phyloP scores from a whole-genome alignment of 2,113 vertebrate genomes.

The Lampris megalopsis region DNA sequence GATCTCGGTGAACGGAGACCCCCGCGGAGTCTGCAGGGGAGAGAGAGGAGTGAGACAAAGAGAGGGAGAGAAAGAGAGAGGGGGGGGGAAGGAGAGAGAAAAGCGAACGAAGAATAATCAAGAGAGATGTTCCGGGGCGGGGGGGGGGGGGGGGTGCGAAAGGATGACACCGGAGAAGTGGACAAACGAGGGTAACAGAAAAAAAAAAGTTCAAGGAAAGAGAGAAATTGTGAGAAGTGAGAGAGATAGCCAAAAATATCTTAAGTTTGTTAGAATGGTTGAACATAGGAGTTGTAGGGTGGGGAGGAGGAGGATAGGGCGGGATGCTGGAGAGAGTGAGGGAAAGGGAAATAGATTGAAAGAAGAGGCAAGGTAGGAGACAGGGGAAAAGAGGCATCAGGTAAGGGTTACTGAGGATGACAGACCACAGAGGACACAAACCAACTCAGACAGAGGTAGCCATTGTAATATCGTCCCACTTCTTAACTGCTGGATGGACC shows the following conservation, averaged over 20 bases:
- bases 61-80: constrained; percentile 29
- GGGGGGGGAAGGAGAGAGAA: constrained; percentile 36
- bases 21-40: constrained; percentile 81
- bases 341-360: constrained; percentile 58
- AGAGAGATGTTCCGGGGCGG: constrained; percentile 60
- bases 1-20: constrained; percentile 85
- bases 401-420: constrained; percentile 71
- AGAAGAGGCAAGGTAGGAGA: constrained; percentile 64
- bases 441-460: constrained; percentile 4
- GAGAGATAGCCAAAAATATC: constrained; percentile 23
- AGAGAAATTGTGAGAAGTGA: constrained; percentile 52
- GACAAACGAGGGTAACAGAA: background rate
- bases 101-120: constrained; percentile 73
- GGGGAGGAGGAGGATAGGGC: constrained; percentile 67
- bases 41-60: constrained; percentile 71
- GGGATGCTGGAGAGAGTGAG: constrained; percentile 74
- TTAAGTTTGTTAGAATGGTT: constrained; percentile 71
- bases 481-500: too few species aligned
- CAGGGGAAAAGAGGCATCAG: constrained; percentile 70
- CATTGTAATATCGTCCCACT: background rate
- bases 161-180: background rate
- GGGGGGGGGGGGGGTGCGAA: background rate
- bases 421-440: constrained; percentile 60
- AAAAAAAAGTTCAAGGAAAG: constrained; percentile 62
- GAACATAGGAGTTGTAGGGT: constrained; percentile 75